Evolutionary conservation across 2,113 vertebrate species (phyloP).

Genomic region (Tilapia sparmanii): DNA sequence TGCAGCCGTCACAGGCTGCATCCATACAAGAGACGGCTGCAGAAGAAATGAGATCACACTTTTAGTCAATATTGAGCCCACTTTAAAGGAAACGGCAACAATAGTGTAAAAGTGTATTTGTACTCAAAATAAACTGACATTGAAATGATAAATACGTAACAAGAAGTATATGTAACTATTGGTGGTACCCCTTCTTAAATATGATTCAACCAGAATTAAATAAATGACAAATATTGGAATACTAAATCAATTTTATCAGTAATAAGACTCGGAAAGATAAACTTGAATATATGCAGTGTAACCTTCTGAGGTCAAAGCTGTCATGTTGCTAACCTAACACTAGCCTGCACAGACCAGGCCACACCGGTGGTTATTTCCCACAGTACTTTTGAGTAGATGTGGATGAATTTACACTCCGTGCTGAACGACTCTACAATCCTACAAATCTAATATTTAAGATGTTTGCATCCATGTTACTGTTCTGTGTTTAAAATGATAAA

Average conservation of each 20-base stretch:
- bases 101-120: not conserved
- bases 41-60: not conserved
- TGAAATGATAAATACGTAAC: fast-evolving
- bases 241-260: not conserved
- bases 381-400: no score
- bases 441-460: not conserved
- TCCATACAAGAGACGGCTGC: not conserved
- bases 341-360: not conserved
- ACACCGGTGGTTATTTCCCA: no score
- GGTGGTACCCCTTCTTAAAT: fast-evolving
- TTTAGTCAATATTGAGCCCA: not conserved
- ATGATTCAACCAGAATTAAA: fast-evolving
- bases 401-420: no score
- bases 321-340: not conserved
- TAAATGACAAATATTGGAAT: fast-evolving
- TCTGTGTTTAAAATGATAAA: not conserved
- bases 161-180: not conserved
- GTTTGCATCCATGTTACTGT: not conserved
- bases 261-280: not conserved
- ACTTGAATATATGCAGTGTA: not conserved
- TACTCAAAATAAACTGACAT: not conserved
- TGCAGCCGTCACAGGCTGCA: not conserved
- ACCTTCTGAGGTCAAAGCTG: not conserved
- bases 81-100: not conserved
- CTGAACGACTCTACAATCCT: not conserved